Conservation (phyloP, 2,888 invertebrate species). For the Nudaria mundana region DNA sequence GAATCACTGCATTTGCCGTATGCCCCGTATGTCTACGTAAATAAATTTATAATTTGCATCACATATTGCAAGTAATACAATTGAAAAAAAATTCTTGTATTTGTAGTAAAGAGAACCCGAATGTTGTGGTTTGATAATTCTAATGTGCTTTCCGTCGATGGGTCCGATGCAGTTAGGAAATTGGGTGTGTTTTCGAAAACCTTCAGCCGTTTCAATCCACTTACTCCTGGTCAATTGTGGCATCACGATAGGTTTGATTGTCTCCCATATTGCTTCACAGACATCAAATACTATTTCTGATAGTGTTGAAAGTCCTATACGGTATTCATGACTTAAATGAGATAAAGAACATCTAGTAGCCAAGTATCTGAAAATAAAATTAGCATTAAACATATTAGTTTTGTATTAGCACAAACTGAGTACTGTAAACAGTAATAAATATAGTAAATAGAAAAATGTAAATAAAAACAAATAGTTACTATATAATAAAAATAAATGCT, state of each 20-base stretch:
- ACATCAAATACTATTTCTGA: no score
- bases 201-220: conserved; percentile 4
- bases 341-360: background rate
- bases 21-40: conserved; percentile 13
- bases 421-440: no score
- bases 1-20: conserved; percentile 16
- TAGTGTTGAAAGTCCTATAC: no score
- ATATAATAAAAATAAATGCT: background rate
- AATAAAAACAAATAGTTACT: no score
- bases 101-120: conserved; percentile 19
- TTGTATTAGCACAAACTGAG: no score
- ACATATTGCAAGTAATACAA: conserved; percentile 19
- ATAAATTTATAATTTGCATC: conserved; percentile 14
- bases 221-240: conserved; percentile 1
- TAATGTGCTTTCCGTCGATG: conserved; percentile 8
- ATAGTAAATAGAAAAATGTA: no score
- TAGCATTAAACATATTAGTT: no score
- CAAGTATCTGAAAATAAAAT: background rate
- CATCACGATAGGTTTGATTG: background rate
- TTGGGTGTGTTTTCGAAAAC: conserved; percentile 5
- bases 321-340: background rate
- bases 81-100: conserved; percentile 19
- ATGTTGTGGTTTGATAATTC: conserved; percentile 10
- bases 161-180: conserved; percentile 7
- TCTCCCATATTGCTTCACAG: background rate